Conservation (phyloP, 2,797 vertebrate genomes). For the Mastacembelus armatus region DNA sequence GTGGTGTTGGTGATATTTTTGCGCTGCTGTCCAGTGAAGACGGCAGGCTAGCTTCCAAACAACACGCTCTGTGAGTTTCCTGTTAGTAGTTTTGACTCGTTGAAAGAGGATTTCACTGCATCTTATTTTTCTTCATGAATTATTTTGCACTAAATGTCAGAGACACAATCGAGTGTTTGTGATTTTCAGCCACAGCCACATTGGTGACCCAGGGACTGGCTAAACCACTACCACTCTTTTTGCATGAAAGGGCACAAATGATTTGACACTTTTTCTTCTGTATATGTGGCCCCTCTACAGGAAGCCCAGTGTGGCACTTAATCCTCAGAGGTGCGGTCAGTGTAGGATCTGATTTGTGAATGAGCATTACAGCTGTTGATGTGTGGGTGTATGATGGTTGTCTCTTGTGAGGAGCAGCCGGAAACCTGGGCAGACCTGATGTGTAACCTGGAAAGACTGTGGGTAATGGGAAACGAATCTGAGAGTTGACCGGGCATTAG, state of each 20-base stretch:
- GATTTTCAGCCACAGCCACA: conserved; percentile 66
- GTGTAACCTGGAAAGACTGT: conserved; percentile 51
- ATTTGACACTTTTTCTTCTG: conserved; percentile 41
- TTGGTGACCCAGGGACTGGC: conserved; percentile 66
- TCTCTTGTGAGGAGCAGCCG: conserved; percentile 59
- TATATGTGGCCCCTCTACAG: conserved; percentile 48
- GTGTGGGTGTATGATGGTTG: conserved; percentile 75
- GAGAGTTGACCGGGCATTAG: conserved; percentile 72
- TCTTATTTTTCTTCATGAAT: conserved; percentile 56
- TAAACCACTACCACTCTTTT: conserved; percentile 65
- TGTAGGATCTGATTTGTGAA: conserved; percentile 43
- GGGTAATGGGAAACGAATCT: conserved; percentile 38
- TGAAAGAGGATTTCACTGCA: conserved; percentile 64
- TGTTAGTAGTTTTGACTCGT: conserved; percentile 51
- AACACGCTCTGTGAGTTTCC: conserved; percentile 44
- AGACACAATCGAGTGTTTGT: conserved; percentile 80
- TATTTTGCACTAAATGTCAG: conserved; percentile 84
- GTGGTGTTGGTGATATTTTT: conserved; percentile 42
- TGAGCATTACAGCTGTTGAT: conserved; percentile 33
- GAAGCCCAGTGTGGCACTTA: conserved; percentile 78
- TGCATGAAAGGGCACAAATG: conserved; percentile 75
- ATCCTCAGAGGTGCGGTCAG: conserved; percentile 63
- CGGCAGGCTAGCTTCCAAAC: conserved; percentile 32
- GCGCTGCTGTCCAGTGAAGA: conserved; percentile 10
- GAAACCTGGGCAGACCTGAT: conserved; percentile 64